Evolutionary conservation across 2,113 vertebrate genomes (phyloP).

Genomic region (Psilopsiagon aurifrons): DNA sequence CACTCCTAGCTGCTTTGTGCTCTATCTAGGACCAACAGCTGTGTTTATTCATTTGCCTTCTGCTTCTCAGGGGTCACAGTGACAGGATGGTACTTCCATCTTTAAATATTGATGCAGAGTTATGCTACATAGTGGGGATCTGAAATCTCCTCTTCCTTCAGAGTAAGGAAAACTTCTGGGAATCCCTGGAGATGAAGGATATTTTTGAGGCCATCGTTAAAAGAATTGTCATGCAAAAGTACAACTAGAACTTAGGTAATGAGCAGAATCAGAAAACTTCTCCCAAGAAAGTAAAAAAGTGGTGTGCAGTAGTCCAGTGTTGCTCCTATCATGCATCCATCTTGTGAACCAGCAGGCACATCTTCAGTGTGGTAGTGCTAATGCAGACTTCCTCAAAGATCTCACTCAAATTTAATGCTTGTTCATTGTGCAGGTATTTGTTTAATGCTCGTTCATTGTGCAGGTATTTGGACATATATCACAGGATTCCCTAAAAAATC

Average conservation of each 20-base stretch:
- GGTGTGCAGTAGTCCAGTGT: neutral
- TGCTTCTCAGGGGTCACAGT: neutral
- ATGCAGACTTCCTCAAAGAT: neutral
- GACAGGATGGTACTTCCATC: neutral
- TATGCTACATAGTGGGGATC: neutral
- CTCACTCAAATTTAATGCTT: neutral
- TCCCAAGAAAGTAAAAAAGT: neutral
- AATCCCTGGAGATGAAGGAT: neutral
- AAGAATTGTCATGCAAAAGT: neutral
- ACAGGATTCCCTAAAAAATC: neutral
- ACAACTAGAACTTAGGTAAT: neutral
- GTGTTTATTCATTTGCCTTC: slow-evolving; percentile 20
- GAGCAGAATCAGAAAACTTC: neutral
- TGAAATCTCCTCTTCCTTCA: neutral
- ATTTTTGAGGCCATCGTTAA: neutral
- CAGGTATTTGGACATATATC: neutral
- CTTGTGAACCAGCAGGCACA: neutral
- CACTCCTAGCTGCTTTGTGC: neutral
- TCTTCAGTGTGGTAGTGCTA: neutral
- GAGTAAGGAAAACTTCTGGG: fast-evolving
- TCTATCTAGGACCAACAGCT: neutral
- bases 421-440: neutral
- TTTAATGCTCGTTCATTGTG: fast-evolving
- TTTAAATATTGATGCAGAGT: neutral
- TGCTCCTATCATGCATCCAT: neutral